A percentile compares a stretch with the other conserved stretches of the same genome.
These are phyloP conservation scores for Nomada ruficornis DNA, from an alignment of 2,888 invertebrate species.

Conservation along the genomic window DNA sequence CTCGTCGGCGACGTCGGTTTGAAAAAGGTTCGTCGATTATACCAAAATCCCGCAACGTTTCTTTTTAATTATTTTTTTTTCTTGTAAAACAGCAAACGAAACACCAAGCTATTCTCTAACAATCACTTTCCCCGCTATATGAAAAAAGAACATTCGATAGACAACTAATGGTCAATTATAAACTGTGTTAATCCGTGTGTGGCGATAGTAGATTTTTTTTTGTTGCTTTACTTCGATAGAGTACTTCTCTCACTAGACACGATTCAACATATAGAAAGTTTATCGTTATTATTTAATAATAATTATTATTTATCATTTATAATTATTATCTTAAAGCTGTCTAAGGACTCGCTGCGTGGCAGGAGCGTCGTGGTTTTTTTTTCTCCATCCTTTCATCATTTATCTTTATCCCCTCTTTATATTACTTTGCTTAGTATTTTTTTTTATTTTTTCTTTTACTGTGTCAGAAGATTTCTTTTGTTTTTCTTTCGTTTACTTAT, in stretches of 20 bases:
- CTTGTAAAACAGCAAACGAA: constrained; percentile 81
- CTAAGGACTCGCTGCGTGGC: constrained; percentile 83
- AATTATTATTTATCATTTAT: constrained; percentile 82
- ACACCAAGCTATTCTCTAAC: constrained; percentile 82
- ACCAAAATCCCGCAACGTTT: constrained; percentile 74
- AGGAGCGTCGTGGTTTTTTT: constrained; percentile 78
- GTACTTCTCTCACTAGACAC: constrained; percentile 83
- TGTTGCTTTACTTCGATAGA: constrained; percentile 77
- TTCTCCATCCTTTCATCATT: constrained; percentile 52
- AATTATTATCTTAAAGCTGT: constrained; percentile 83
- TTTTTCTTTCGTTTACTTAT: constrained; percentile 53
- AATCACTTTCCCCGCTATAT: constrained; percentile 75
- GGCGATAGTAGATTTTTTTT: constrained; percentile 73
- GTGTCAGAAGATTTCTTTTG: constrained; percentile 61
- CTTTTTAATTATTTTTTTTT: constrained; percentile 12
- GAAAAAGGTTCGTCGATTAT: constrained; percentile 65
- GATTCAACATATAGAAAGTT: constrained; percentile 84
- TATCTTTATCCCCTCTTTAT: constrained; percentile 67
- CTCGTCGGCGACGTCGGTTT: constrained; percentile 12
- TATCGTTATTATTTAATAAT: constrained; percentile 83
- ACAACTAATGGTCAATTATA: constrained; percentile 77
- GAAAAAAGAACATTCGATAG: constrained; percentile 69
- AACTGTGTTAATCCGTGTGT: constrained; percentile 73
- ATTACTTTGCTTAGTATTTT: constrained; percentile 71
- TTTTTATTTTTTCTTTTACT: constrained; percentile 13